Evolutionary conservation across 2,113 vertebrate species (phyloP), one percentile per base, ranked within the genome.

Genomic region (Forbesichthys agassizii): DNA sequence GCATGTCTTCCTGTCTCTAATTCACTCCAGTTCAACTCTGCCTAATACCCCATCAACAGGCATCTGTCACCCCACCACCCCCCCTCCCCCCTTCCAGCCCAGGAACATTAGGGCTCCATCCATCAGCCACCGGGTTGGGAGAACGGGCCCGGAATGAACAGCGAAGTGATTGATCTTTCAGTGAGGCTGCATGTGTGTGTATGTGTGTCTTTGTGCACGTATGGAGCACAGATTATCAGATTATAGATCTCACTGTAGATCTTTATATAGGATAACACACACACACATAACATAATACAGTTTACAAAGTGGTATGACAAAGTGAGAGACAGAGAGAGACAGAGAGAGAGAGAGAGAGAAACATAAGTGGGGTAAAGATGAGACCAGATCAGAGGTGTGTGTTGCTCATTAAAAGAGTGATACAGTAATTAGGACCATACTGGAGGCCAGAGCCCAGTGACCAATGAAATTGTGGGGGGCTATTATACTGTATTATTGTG

Each of bases 1-100:
- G 76, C 73, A 46, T 52, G 53, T 36, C 71, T 71, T 64, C 36
- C 51, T 62, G 58, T 27, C 73, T 59, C 71, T 86, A 80, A 83
- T 85, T 86, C 51, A 82, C 84, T 86, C 69, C 77, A 68, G 78
- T 74, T 69, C 58, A 80, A 78, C 79, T 85, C 67, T 3, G 11
- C 61, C 69, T 80, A 82, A 82, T 80, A 70, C 48, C 73, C 77
- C 77, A 71, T 83, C 83, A 78, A 73, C 80, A 78, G 54, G 73
- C 80, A 84, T 90, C 69, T 77, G 80, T 84, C 77, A 82, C 42
- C 63, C 60, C 11, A 16, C 36, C 1, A 42, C 36, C 53, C n/a
- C 48, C 53, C 51, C 3, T 3, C 8, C 16, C 65, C 55, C 7
- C 47, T 61, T 48, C n/a, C 48, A 13, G 63, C 61, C 57, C 12